Base-by-base conservation (phyloP, 2,113 vertebrate species). In the Pteronura brasiliensis region DNA sequence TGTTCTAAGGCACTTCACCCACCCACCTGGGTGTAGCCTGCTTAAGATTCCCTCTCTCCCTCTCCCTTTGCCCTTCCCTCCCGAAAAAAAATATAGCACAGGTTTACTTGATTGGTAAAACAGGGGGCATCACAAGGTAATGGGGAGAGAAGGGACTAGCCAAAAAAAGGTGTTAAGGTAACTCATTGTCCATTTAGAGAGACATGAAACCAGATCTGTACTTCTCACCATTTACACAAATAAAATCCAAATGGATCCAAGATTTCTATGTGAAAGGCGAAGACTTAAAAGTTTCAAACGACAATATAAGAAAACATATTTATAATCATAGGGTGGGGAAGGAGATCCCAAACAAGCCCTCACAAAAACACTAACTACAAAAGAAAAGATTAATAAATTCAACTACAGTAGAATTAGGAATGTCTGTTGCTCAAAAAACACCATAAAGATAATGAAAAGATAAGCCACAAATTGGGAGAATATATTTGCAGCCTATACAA, bases 91-190 rank as follows among this genome's bases (percentile, higher is more conserved):
- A n/a, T 20, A 65, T 6, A 72, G 21, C 29, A 34, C 42, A 65
- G 55, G 27, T 7, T 4, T 1, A n/a, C 39, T n/a, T 31, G 63
- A 52, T 0, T 31, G 63, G 31, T 44, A 65, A 85, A 11, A 27
- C 11, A 7, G 34, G 1, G 34, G 39, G 3, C 44, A 31, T 5
- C 14, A 4, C 31, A 36, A 34, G 49, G 63, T 71, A 11, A 20
- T 0, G 4, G 10, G 47, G 36, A 27, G 2, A 36, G n/a, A 10
- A 18, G 25, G 7, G 3, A 25, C 2, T 7, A 25, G 0, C 36
- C 71, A 59, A 1, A 1, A 52, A 57, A 25, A 18, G 1, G 17
- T 21, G 71, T 7, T 6, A 15, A 57, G 10, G 59, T 7, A 39
- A 55, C 61, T 7, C 5, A 65, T 67, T 1, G 7, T 47, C 44